Conservation (phyloP, 2,888 invertebrate species). For the Sinohyriopsis cumingii region DNA sequence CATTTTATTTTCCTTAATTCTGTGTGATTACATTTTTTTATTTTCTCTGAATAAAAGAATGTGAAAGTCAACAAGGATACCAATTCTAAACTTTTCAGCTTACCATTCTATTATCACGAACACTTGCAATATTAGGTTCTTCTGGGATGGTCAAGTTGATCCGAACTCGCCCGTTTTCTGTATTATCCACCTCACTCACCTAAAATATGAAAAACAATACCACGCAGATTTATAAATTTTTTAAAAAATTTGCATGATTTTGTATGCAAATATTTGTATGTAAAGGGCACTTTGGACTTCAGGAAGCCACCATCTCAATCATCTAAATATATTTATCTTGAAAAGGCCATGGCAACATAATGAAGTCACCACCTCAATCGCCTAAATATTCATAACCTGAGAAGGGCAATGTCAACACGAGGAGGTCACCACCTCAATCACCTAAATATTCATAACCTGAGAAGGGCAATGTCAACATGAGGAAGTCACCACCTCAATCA, state of each 20-base stretch:
- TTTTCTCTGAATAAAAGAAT: background rate
- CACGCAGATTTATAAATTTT: background rate
- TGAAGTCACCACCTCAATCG: too few relatives aligned
- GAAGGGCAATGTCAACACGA: too few relatives aligned
- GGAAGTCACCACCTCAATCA: too few relatives aligned
- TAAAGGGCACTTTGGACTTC: background rate
- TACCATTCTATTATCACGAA: constrained; percentile 32
- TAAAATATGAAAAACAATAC: constrained; percentile 16
- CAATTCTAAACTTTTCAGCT: background rate
- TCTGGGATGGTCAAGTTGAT: constrained; percentile 59
- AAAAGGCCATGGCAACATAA: too few relatives aligned
- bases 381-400: too few relatives aligned
- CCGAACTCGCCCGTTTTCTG: constrained; percentile 56
- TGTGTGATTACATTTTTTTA: too few relatives aligned
- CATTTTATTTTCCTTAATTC: too few relatives aligned
- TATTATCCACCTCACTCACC: constrained; percentile 58
- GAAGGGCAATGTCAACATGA: too few relatives aligned
- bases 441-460: too few relatives aligned
- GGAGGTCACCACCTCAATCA: too few relatives aligned
- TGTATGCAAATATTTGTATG: background rate
- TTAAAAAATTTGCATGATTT: background rate
- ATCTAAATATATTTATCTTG: too few relatives aligned
- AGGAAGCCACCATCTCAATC: background rate
- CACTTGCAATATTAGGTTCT: constrained; percentile 61
- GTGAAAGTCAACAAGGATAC: background rate